Conservation (phyloP, 1,140 invertebrate genomes). For the Alviniconcha marisindica region DNA sequence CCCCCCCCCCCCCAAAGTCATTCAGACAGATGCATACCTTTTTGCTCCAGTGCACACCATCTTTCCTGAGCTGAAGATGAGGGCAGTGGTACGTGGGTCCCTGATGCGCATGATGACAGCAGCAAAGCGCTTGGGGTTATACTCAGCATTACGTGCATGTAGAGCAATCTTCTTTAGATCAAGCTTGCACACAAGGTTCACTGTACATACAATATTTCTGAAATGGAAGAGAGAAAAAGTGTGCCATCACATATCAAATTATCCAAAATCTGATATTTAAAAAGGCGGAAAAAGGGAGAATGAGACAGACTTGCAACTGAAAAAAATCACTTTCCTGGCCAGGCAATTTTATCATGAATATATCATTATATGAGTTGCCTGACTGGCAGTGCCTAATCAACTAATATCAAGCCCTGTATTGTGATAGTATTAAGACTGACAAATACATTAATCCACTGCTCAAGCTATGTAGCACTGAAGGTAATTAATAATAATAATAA, state of each 20-base stretch:
- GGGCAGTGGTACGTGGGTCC: slow-evolving; percentile 97
- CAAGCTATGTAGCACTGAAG: too few species aligned
- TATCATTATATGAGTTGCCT: too few species aligned
- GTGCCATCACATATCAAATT: slow-evolving; percentile 43
- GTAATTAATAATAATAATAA: too few species aligned
- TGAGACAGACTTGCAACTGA: neutral
- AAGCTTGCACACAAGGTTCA: slow-evolving; percentile 91
- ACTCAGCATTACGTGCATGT: slow-evolving; percentile 99
- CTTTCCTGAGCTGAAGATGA: slow-evolving; percentile 99
- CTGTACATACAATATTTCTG: slow-evolving; percentile 92
- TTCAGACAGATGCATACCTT: too few species aligned
- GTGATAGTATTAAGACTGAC: too few species aligned
- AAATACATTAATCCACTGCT: too few species aligned
- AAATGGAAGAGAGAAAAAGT: slow-evolving; percentile 72
- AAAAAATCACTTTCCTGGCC: too few species aligned
- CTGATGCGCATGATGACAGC: slow-evolving; percentile 99
- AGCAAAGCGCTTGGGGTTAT: slow-evolving; percentile 99
- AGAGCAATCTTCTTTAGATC: slow-evolving; percentile 91
- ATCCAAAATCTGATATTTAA: slow-evolving; percentile 5
- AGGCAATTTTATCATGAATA: too few species aligned
- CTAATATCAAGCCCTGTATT: too few species aligned
- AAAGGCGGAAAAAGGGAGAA: too few species aligned
- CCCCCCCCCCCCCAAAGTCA: too few species aligned
- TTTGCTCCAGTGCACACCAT: slow-evolving; percentile 99
- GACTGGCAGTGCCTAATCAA: too few species aligned